Base-by-base conservation (phyloP, 2,888 invertebrate species). In the Tubiluchus corallicola region DNA sequence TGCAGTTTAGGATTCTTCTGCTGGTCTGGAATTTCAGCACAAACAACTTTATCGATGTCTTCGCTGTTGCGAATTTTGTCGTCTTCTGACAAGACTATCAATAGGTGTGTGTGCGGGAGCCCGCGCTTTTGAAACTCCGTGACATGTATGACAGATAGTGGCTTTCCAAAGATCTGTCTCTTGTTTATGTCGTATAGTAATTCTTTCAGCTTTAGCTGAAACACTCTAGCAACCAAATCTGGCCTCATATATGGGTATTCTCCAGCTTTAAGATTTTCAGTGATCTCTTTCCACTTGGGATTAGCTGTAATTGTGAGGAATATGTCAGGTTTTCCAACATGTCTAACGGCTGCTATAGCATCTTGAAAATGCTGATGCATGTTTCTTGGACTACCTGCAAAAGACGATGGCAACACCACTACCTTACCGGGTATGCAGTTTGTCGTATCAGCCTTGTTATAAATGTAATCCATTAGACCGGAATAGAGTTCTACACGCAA, bases 121-220 rank as follows among this genome's bases (percentile, higher is more conserved):
- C 54, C 56, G 42, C 52, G 46, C 47, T 60, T 59, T 44, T 60
- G 56, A 49, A 57, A 60, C 49, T 60, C 58, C 16, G 60, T 58
- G 37, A 49, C 46, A 20, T 51, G 46, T 1, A 51, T 17, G 19
- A 41, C 42, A 9, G 49, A 51, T 4, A 37, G 29, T 0, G 48
- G 42, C 43, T 40, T 45, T 4, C 54, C 54, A 17, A 54, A 47
- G 3, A 17, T 29, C 29, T 9, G 20, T 20, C 3, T 18, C 18
- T 1, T 20, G 45, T 9, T 41, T 20, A n/a, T 20, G 40, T 13
- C n/a, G 3, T 16, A 9, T 20, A 3, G 21, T 16, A 9, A 3
- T 17, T 42, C 13, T 41, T 20, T 21, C 41, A 44, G 9, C 40
- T 43, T 9, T 20, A 9, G 29, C 29, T 29, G 29, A n/a, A 29